phyloP scores from a whole-genome alignment of 2,888 invertebrate species.

The Tinea semifulvella region DNA sequence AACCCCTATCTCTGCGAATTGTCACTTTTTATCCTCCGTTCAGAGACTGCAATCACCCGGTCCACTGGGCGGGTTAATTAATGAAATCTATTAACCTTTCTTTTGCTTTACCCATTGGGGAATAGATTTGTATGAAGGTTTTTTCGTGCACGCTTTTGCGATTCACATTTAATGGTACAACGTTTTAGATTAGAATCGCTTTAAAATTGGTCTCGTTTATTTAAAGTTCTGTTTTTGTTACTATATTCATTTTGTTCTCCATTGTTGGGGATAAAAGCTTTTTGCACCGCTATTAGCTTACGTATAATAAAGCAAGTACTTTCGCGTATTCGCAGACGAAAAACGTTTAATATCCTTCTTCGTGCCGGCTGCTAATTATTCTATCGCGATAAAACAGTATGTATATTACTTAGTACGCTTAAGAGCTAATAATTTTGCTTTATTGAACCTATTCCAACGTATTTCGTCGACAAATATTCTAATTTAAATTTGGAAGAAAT shows the following conservation, averaged over 20 bases:
- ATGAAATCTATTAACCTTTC: constrained; percentile 64
- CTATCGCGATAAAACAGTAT: constrained; percentile 6
- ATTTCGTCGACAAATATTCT: no score
- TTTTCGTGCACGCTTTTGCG: constrained; percentile 1
- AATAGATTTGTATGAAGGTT: constrained; percentile 16
- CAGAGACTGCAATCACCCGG: constrained; percentile 58
- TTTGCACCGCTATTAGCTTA: not conserved
- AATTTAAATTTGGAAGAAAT: no score
- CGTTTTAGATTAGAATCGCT: constrained; percentile 12
- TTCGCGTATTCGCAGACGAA: not conserved
- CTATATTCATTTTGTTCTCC: constrained; percentile 1
- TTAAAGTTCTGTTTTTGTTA: constrained; percentile 4
- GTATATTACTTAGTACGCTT: constrained; percentile 2
- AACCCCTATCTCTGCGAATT: constrained; percentile 43
- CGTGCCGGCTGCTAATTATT: constrained; percentile 9
- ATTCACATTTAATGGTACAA: constrained; percentile 12
- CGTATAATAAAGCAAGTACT: not conserved
- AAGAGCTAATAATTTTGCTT: constrained; percentile 6
- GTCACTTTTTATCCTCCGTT: constrained; percentile 47
- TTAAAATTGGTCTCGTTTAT: constrained; percentile 12
- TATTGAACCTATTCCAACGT: no score
- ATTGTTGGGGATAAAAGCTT: constrained; percentile 5
- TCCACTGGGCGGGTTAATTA: constrained; percentile 65
- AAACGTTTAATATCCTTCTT: constrained; percentile 8
- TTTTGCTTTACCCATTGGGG: constrained; percentile 38